Evolutionary conservation across 1,140 invertebrate genomes (phyloP).

Genomic region (Oryctes rhinoceros): DNA sequence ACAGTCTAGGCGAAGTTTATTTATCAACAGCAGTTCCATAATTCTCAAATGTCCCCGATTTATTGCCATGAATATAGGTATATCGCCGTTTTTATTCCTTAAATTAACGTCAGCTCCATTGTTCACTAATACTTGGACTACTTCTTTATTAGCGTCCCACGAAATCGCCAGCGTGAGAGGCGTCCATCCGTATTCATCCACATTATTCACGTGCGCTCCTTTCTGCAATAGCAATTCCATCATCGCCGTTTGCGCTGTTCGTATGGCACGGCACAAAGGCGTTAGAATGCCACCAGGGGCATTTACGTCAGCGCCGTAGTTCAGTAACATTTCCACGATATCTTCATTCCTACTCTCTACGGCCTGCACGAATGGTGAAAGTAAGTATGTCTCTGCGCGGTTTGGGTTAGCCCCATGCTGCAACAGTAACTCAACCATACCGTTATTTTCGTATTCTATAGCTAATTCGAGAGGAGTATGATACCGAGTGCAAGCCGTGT

Average conservation of each 20-base stretch:
- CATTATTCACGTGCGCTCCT: not conserved
- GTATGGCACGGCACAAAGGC: not conserved
- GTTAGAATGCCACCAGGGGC: not conserved
- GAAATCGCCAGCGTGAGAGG: not conserved
- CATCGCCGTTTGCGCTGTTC: not conserved
- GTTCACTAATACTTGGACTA: no score
- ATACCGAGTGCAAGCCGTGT: not conserved
- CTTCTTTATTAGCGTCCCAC: no score
- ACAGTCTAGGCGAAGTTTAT: no score
- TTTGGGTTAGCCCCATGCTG: not conserved
- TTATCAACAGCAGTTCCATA: not conserved
- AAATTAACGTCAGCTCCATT: no score
- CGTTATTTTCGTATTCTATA: not conserved
- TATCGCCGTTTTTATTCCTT: no score
- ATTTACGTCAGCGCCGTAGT: no score
- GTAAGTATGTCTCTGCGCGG: not conserved
- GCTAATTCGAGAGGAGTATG: not conserved
- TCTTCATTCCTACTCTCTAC: not conserved
- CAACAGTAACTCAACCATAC: not conserved
- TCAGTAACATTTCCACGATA: no score
- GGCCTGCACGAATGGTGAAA: not conserved
- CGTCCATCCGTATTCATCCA: not conserved
- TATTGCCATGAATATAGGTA: no score
- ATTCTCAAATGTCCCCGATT: no score
- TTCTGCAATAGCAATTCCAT: not conserved